Evolutionary conservation across 2,888 invertebrate species (phyloP), one percentile per base, ranked within the genome.

Genomic region (Lycocerus yunnanus): DNA sequence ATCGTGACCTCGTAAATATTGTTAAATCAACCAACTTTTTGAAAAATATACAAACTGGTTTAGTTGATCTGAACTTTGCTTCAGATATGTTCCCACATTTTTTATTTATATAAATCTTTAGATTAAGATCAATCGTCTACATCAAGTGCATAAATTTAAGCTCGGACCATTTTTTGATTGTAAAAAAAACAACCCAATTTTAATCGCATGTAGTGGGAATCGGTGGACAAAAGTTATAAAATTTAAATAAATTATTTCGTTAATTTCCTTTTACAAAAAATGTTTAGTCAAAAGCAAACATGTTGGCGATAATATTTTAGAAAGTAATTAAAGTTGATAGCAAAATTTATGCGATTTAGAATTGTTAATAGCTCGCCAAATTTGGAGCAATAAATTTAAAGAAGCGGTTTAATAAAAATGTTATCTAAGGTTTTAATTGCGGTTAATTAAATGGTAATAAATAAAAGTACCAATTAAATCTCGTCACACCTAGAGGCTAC

Each of bases 61-160:
- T 71, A 10, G 69, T 69, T 69, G 70, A 70, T 70, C 68, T 67
- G 74, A 74, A 74, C 74, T 74, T 66, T 74, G 74, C 74, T 74
- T 66, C 69, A 74, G 74, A 74, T 70, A 69, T 70, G 66, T 74
- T 74, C 74, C 70, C 74, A 74, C 74, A 74, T 73, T 73, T 72
- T 72, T 72, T 72, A 66, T 67, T 16, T 68, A 72, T 68, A 72
- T 68, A 70, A 72, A 72, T 68, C 68, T 61, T 16, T 24, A 11
- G 65, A 69, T 69, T 74, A 74, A 74, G 69, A 74, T 74, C 74
- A 69, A 18, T 58, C 72, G 72, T 68, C 69, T 27, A 69, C 73
- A 59, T 69, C 73, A 69, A 69, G 66, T 73, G 69, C 66, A 73
- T 73, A 73, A 69, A 73, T 73, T 73, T 73, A 43, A 73, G 16